Evolutionary conservation across 2,797 vertebrate genomes (phyloP).

Genomic region (Pempheris klunzingeri): DNA sequence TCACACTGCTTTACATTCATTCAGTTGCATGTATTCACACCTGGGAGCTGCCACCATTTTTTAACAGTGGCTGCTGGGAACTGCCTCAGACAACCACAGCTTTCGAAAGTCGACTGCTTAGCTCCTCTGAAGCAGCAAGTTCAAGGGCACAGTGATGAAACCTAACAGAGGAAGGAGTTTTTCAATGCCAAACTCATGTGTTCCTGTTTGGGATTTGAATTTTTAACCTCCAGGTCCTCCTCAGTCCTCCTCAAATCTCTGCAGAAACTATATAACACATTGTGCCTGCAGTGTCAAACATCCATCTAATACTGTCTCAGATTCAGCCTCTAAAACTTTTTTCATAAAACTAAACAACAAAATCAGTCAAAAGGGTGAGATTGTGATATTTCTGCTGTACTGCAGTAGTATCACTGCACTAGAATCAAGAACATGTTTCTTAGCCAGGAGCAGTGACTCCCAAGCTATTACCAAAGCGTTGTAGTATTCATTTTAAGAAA

Average conservation of each 20-base stretch:
- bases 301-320: neutral
- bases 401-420: neutral
- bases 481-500: neutral
- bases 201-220: conserved; percentile 24
- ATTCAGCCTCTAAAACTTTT: neutral
- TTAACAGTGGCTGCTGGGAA: neutral
- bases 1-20: conserved; percentile 26
- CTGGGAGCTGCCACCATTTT: conserved; percentile 14
- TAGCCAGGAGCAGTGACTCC: too few relatives aligned
- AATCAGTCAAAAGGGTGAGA: neutral
- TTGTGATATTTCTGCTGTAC: neutral
- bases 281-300: too few relatives aligned
- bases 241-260: conserved; percentile 6
- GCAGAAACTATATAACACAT: too few relatives aligned
- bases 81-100: neutral
- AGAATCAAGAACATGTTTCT: neutral
- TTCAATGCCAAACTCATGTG: neutral
- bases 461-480: too few relatives aligned
- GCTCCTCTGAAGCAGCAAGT: neutral
- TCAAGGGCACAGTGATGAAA: conserved; percentile 12
- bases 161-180: conserved; percentile 1
- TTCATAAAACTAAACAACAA: neutral
- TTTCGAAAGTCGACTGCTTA: neutral
- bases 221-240: neutral
- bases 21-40: conserved; percentile 7